Base-by-base conservation (phyloP, 2,888 invertebrate species). In the Polymixis flavicincta region DNA sequence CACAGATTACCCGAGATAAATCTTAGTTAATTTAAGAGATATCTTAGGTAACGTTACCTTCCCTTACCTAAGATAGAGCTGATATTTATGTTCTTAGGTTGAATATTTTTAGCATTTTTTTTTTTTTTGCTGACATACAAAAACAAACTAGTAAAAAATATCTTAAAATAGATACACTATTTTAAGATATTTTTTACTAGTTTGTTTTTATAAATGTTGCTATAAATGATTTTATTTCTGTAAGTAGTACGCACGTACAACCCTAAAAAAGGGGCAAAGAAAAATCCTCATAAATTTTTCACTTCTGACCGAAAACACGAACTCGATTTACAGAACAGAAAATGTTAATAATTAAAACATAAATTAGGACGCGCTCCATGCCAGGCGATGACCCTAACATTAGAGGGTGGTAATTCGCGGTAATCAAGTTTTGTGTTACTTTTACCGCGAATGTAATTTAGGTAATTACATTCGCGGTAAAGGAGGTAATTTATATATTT, bases 291-390 rank as follows among this genome's bases (percentile, higher is more conserved):
- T 17, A 65, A 17, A 64, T 69, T 55, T 71, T 60, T 57, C 37
- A 55, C 37, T 22, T 9, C 60, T 48, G 19, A 17, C 32, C 52
- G 60, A 50, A 60, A 60, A 76, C 59, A 70, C 28, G 60, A 69
- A 78, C 37, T 22, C 8, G 50, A 73, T 14, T 42, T 52, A 60
- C 59, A 28, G 48, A 78, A 76, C 67, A 42, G 52, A 71, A 55
- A 48, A 66, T 64, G 66, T 85, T 75, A 82, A 84, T 84, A 74
- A 82, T 85, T 85, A 71, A 85, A 79, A 79, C 71, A 68, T 79
- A 79, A 84, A 78, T 85, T 85, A 85, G 63, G 67, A 45, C 60
- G 13, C 37, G 28, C 22, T 60, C 50, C 42, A 78, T 70, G 28
- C 70, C 60, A 52, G 64, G 66, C 68, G 69, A 74, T 74, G 69